phyloP scores from a whole-genome alignment of 2,888 invertebrate genomes.

The Corbicula japonica region DNA sequence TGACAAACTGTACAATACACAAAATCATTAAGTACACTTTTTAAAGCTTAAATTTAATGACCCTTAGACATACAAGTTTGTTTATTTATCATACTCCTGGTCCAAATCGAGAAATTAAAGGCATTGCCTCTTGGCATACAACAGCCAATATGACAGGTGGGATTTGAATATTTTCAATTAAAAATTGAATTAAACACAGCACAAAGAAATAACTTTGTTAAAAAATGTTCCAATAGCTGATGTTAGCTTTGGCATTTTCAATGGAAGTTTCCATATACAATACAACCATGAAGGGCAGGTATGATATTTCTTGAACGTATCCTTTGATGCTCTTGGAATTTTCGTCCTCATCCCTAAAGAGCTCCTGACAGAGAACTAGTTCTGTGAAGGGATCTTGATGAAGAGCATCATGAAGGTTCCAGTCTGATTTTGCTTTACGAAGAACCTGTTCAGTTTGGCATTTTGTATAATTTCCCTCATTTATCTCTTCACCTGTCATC shows the following conservation, averaged over 20 bases:
- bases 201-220: too few species aligned
- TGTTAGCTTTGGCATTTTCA: not conserved
- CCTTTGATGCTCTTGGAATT: not conserved
- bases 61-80: too few species aligned
- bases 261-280: not conserved
- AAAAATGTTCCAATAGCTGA: not conserved
- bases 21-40: too few species aligned
- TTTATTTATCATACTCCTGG: too few species aligned
- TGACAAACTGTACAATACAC: too few species aligned
- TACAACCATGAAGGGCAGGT: not conserved
- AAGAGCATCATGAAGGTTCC: not conserved
- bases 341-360: not conserved
- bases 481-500: not conserved
- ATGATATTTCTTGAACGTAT: not conserved
- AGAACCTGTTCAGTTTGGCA: not conserved
- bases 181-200: too few species aligned
- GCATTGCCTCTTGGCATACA: too few species aligned
- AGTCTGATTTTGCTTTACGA: not conserved
- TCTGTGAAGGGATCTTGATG: not conserved
- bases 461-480: not conserved
- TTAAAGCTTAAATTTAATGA: too few species aligned
- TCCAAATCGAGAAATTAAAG: too few species aligned
- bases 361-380: not conserved
- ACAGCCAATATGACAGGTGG: too few species aligned
- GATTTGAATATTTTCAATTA: too few species aligned